phyloP scores from a whole-genome alignment of 2,797 vertebrate species.

The Mormyrus proboscirostris region DNA sequence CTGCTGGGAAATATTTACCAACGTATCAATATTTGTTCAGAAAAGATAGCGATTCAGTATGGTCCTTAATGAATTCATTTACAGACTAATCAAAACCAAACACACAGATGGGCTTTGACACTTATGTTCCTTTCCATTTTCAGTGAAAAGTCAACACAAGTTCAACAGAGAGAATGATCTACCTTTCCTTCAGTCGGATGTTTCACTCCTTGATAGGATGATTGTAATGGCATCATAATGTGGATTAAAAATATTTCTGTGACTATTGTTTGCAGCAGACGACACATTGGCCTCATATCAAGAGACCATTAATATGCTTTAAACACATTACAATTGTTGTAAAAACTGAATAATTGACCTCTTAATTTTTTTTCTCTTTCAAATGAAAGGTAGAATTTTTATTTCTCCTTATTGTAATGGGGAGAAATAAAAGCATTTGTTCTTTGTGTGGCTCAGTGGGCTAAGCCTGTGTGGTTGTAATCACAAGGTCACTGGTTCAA shows the following conservation, averaged over 20 bases:
- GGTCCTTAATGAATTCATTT: not conserved
- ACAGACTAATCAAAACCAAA: not conserved
- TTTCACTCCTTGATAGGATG: slow-evolving; percentile 58
- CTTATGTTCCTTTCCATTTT: not conserved
- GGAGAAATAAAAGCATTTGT: no score
- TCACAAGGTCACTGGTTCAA: no score
- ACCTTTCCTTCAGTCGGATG: slow-evolving; percentile 39
- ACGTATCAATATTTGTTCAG: not conserved
- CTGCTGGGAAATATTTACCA: not conserved
- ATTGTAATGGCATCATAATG: slow-evolving; percentile 61
- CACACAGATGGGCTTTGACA: not conserved
- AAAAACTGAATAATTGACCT: slow-evolving; percentile 53
- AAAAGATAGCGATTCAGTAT: not conserved
- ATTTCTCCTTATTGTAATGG: slow-evolving; percentile 23
- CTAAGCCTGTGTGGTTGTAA: no score
- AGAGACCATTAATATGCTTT: slow-evolving; percentile 54
- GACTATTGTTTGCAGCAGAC: slow-evolving; percentile 62
- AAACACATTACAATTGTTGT: slow-evolving; percentile 56
- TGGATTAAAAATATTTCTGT: slow-evolving; percentile 61
- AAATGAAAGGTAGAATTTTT: slow-evolving; percentile 23
- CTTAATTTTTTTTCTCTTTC: slow-evolving; percentile 60
- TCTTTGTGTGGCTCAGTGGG: no score
- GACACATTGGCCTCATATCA: slow-evolving; percentile 63
- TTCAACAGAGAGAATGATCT: slow-evolving; percentile 51
- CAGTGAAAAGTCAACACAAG: not conserved